Percentiles rank a stretch among this genome's conserved stretches.
Conservation (phyloP, 2,888 invertebrate species). For the Gerris lacustris region DNA sequence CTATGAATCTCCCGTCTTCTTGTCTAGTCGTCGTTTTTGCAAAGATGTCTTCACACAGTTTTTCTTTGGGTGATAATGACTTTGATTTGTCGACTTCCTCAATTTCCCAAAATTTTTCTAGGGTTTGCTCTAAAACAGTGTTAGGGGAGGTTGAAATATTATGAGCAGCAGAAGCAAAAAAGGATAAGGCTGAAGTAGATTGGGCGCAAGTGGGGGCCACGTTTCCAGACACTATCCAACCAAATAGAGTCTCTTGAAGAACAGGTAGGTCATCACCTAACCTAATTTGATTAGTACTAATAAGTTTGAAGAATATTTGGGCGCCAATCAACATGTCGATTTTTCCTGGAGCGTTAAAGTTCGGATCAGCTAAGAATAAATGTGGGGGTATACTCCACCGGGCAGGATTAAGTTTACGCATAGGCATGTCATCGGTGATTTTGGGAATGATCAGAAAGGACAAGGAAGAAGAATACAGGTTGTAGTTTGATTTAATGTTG, state of each 20-base stretch:
- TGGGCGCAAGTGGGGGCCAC: no score
- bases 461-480: not conserved
- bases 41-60: conserved; percentile 5
- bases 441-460: conserved; percentile 9
- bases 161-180: not conserved
- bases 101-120: conserved; percentile 11
- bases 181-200: no score
- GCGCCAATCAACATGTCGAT: conserved; percentile 13
- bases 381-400: conserved; percentile 8
- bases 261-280: conserved; percentile 2
- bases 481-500: not conserved
- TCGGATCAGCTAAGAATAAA: conserved; percentile 8
- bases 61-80: conserved; percentile 5
- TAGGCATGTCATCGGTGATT: conserved; percentile 16
- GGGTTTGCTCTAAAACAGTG: not conserved
- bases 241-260: not conserved
- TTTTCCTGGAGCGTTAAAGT: not conserved
- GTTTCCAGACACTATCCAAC: conserved; percentile 14
- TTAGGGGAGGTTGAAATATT: not conserved
- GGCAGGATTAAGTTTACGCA: not conserved
- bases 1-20: conserved; percentile 7
- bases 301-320: conserved; percentile 9
- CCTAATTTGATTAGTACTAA: not conserved
- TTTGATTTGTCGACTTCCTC: not conserved
- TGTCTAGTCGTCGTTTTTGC: not conserved